Base-by-base conservation (phyloP, 64 coral and sea anemone genomes). In the Trachythela sp. region DNA sequence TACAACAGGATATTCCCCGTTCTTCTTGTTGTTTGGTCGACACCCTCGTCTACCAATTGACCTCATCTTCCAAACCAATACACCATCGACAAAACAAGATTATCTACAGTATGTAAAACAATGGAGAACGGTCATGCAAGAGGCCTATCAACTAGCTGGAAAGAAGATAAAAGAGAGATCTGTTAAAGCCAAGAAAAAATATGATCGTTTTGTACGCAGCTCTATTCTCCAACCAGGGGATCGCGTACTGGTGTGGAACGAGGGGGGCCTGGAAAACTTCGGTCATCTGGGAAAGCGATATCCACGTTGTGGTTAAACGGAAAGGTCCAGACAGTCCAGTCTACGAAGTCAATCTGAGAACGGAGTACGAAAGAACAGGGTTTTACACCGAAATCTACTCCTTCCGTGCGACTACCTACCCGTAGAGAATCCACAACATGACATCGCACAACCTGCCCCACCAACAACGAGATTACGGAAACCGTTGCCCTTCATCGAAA, bases 201-300 rank as follows among this genome's bases (percentile, higher is more conserved):
- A 68, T 14, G 59, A 68, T 68, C 84, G 54, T 71, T 30, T 76
- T 26, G 77, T 84, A 15, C 68, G 77, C 36, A 83, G 64, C 8
- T 90, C 84, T 22, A 52, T 51, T 37, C 35, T 91, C 36, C 52
- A 91, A 48, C 48, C 83, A 14, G 93, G 88, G 18, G 88, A 93
- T 87, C 68, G 84, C 43, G 84, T 93, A 20, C 84, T 90, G 14
- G 88, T 93, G 4, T 36, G 76, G 32, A 91, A 67, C 35, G 70
- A 8, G 58, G 84, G 64, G 93, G 77, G 49, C 92, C 92, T 17
- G 88, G 77, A 34, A 94, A 94, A n/a, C 89, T 91, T 13, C 17
- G 77, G 17, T 36, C 76, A 43, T 77, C 41, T 94, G 89, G 85
- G 77, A 91, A 77, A 68, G 59, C 48, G 38, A 88, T 2, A 71